Conservation (phyloP, 53 echinoderm and acorn worm genomes). For the Astropecten irregularis region DNA sequence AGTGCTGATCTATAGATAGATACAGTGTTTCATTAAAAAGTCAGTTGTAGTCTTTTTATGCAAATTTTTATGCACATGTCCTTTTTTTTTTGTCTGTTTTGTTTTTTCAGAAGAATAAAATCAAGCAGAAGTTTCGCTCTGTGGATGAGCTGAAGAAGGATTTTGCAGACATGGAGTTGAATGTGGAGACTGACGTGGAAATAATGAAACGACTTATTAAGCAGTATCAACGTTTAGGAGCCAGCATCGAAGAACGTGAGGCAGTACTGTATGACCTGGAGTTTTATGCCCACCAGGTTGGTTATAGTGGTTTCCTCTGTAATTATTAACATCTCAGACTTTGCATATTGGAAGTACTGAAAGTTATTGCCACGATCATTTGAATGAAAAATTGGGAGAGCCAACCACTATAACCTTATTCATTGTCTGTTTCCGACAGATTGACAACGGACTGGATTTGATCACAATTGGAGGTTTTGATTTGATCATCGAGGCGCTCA, state of each 20-base stretch:
- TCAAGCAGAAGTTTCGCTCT: slow-evolving; percentile 73
- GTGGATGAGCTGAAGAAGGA: slow-evolving; percentile 89
- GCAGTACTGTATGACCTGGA: slow-evolving; percentile 78
- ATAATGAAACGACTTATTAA: slow-evolving; percentile 81
- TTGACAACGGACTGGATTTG: slow-evolving; percentile 94
- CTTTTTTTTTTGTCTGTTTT: no score
- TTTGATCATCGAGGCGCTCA: slow-evolving; percentile 79
- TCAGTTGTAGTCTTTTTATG: no score
- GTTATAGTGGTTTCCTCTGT: no score
- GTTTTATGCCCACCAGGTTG: slow-evolving; percentile 94
- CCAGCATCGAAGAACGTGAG: slow-evolving; percentile 55
- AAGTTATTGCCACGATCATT: not conserved
- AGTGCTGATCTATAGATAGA: no score
- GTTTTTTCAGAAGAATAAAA: slow-evolving; percentile 59
- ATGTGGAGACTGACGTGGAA: slow-evolving; percentile 86
- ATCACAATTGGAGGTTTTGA: slow-evolving; percentile 76
- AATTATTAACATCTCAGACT: no score
- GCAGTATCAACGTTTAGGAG: slow-evolving; percentile 48
- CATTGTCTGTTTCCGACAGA: no score
- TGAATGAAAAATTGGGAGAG: not conserved
- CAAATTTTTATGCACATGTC: no score
- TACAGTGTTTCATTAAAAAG: no score
- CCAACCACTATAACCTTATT: not conserved
- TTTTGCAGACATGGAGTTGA: slow-evolving; percentile 72
- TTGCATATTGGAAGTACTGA: no score